Percentiles rank a stretch among this genome's conserved stretches.
Evolutionary conservation across 1,140 invertebrate genomes (phyloP).

Genomic region (Latrodectus geometricus): DNA sequence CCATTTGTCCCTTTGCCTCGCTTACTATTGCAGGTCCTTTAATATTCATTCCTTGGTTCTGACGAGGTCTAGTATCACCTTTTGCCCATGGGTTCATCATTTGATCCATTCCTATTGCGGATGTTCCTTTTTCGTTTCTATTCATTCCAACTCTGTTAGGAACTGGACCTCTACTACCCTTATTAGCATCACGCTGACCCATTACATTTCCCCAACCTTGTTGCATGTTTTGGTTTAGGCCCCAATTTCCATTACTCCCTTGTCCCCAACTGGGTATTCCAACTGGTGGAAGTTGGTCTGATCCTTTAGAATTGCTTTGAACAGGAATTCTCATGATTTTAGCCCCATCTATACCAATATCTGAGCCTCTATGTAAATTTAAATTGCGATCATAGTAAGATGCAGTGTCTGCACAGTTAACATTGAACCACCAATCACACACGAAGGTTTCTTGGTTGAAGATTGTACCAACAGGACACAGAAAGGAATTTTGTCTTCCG

Average conservation of each 20-base stretch:
- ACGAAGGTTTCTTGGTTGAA: slow-evolving; percentile 89
- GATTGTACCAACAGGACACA: slow-evolving; percentile 89
- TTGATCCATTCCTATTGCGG: background rate
- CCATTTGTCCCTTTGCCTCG: background rate
- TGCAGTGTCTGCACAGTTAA: slow-evolving; percentile 76
- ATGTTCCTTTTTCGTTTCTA: background rate
- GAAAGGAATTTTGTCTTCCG: slow-evolving; percentile 75
- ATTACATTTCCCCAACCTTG: background rate
- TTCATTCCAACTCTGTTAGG: background rate
- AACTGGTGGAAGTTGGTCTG: background rate
- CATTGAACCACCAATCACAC: slow-evolving; percentile 95
- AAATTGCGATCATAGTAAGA: slow-evolving; percentile 73
- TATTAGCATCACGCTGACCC: background rate
- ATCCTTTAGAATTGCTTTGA: slow-evolving; percentile 15
- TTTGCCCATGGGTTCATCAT: background rate
- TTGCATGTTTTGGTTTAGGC: background rate
- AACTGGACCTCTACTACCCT: background rate
- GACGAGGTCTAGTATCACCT: background rate
- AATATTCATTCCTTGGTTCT: background rate
- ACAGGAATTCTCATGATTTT: background rate
- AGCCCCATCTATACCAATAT: slow-evolving; percentile 66
- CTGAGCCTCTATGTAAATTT: slow-evolving; percentile 64
- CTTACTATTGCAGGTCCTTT: too few species aligned
- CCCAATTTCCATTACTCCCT: background rate
- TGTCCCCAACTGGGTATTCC: slow-evolving; percentile 8